phyloP scores from a whole-genome alignment of 1,140 invertebrate genomes.

The Goniozus legneri region DNA sequence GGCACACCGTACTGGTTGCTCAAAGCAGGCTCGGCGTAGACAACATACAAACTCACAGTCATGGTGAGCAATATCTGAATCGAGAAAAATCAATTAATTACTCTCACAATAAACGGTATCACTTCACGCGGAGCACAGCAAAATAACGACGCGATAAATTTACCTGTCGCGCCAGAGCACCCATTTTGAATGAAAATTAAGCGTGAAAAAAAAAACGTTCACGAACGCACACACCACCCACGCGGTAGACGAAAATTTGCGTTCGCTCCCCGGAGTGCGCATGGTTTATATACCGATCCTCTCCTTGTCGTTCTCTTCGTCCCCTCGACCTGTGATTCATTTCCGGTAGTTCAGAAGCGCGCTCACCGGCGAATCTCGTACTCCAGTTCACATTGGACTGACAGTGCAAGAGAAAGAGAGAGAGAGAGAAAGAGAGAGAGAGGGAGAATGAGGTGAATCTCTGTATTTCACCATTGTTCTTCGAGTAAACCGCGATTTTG shows the following conservation, averaged over 20 bases:
- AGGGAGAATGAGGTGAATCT: neutral
- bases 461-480: neutral
- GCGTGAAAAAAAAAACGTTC: slow-evolving; percentile 1
- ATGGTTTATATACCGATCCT: slow-evolving; percentile 37
- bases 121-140: neutral
- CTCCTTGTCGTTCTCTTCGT: slow-evolving; percentile 11
- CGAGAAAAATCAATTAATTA: too few species aligned
- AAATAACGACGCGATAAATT: slow-evolving; percentile 9
- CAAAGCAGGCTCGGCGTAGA: slow-evolving; percentile 41
- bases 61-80: slow-evolving; percentile 35
- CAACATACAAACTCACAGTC: slow-evolving; percentile 30
- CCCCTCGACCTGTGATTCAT: too few species aligned
- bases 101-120: too few species aligned
- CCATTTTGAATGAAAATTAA: slow-evolving; percentile 34
- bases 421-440: neutral
- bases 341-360: too few species aligned
- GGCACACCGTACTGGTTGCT: slow-evolving; percentile 50
- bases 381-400: too few species aligned
- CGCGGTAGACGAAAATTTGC: slow-evolving; percentile 35
- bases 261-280: slow-evolving; percentile 25
- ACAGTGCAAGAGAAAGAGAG: neutral
- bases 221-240: slow-evolving; percentile 19
- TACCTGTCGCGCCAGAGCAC: slow-evolving; percentile 42
- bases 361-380: too few species aligned
- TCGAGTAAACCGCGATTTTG: too few species aligned